Evolutionary conservation across 2,888 invertebrate species (phyloP).

Genomic region (Crioceris asparagi): DNA sequence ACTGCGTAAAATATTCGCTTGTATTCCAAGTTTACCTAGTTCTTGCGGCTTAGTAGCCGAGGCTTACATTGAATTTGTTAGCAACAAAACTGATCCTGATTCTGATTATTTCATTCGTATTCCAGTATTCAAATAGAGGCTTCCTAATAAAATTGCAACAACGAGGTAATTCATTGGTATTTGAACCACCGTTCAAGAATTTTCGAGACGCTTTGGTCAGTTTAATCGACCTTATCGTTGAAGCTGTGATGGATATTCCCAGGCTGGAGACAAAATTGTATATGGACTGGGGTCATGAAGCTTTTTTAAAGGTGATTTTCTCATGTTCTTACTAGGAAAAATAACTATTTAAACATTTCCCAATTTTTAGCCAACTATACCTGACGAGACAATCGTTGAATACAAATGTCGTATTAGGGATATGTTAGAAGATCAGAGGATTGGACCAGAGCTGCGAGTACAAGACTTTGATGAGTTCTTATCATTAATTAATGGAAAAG

Average conservation of each 20-base stretch:
- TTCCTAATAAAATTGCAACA: constrained; percentile 52
- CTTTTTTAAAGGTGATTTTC: constrained; percentile 28
- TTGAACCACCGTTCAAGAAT: constrained; percentile 65
- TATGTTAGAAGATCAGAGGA: constrained; percentile 58
- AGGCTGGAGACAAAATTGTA: constrained; percentile 71
- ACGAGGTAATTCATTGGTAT: constrained; percentile 50
- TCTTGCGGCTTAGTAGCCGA: no score
- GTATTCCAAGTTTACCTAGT: no score
- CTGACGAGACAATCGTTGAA: constrained; percentile 52
- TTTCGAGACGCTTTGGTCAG: constrained; percentile 60
- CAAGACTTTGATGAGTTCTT: constrained; percentile 75
- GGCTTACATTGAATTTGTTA: no score
- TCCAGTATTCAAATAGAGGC: constrained; percentile 57
- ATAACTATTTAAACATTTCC: not conserved
- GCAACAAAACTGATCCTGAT: no score
- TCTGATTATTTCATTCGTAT: no score
- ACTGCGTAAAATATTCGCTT: no score
- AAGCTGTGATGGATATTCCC: constrained; percentile 60
- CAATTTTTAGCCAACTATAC: constrained; percentile 64
- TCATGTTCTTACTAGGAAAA: not conserved
- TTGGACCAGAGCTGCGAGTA: constrained; percentile 60
- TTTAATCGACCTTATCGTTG: constrained; percentile 63
- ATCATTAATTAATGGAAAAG: constrained; percentile 64
- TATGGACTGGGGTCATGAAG: constrained; percentile 44
- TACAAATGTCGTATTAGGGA: constrained; percentile 52